Conservation (phyloP, 2,797 vertebrate genomes). For the Onychomys arenicola region DNA sequence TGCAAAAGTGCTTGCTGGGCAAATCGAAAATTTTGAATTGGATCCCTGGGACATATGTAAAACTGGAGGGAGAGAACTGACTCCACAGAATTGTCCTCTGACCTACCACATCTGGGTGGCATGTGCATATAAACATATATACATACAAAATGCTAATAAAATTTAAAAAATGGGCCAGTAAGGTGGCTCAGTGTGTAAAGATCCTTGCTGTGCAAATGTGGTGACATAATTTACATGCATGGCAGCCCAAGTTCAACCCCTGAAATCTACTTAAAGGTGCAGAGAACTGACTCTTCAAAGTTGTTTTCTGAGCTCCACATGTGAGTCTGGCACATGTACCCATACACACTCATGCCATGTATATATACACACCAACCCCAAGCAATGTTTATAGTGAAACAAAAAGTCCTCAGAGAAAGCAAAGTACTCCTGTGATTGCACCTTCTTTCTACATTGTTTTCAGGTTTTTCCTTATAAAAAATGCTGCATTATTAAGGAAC, state of each 20-base stretch:
- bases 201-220: not conserved
- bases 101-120: not conserved
- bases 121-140: not conserved
- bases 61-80: not conserved
- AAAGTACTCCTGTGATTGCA: not conserved
- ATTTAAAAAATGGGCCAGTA: not conserved
- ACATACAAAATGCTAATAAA: not conserved
- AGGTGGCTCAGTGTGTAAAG: not conserved
- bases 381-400: not conserved
- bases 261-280: not conserved
- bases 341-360: not conserved
- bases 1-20: not conserved
- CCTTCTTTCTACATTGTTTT: slow-evolving; percentile 50
- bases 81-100: not conserved
- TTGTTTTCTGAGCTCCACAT: not conserved
- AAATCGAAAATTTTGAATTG: not conserved
- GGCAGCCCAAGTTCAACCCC: not conserved
- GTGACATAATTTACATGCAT: not conserved
- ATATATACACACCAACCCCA: not conserved
- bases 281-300: not conserved
- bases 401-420: not conserved
- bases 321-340: not conserved
- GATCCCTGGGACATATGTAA: not conserved
- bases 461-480: slow-evolving; percentile 31
- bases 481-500: slow-evolving; percentile 29